phyloP scores from a whole-genome alignment of 2,888 invertebrate species.

The Aphodius sticticus region DNA sequence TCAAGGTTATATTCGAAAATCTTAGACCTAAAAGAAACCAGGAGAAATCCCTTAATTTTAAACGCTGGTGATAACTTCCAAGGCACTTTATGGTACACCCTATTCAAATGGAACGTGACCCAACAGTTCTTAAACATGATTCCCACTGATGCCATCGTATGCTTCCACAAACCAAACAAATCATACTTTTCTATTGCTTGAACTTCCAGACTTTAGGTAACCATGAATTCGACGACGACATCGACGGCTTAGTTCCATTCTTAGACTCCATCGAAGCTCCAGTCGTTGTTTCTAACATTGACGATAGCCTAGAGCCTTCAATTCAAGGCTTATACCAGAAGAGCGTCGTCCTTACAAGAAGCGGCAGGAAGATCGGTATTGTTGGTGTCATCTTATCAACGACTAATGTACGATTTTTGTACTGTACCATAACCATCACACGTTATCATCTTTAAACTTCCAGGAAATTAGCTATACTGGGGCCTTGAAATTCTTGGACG shows the following conservation, averaged over 20 bases:
- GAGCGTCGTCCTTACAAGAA: constrained; percentile 69
- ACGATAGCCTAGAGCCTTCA: constrained; percentile 71
- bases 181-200: constrained; percentile 33
- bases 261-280: constrained; percentile 66
- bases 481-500: constrained; percentile 73
- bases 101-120: constrained; percentile 77
- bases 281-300: constrained; percentile 79
- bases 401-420: constrained; percentile 64
- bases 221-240: constrained; percentile 85
- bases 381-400: constrained; percentile 79
- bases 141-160: constrained; percentile 80
- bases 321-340: constrained; percentile 70
- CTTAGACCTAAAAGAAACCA: constrained; percentile 54
- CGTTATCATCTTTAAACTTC: constrained; percentile 34
- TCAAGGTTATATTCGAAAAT: constrained; percentile 70
- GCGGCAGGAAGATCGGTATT: constrained; percentile 75
- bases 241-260: constrained; percentile 77
- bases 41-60: constrained; percentile 63
- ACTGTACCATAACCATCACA: neutral
- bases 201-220: constrained; percentile 77
- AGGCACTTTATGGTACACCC: constrained; percentile 84
- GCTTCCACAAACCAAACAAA: constrained; percentile 42
- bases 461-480: constrained; percentile 74
- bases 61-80: constrained; percentile 88
- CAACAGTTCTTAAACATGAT: constrained; percentile 78